Evolutionary conservation across 2,888 invertebrate genomes (phyloP), one percentile per base, ranked within the genome.

Genomic region (Cheiracanthium punctorium): DNA sequence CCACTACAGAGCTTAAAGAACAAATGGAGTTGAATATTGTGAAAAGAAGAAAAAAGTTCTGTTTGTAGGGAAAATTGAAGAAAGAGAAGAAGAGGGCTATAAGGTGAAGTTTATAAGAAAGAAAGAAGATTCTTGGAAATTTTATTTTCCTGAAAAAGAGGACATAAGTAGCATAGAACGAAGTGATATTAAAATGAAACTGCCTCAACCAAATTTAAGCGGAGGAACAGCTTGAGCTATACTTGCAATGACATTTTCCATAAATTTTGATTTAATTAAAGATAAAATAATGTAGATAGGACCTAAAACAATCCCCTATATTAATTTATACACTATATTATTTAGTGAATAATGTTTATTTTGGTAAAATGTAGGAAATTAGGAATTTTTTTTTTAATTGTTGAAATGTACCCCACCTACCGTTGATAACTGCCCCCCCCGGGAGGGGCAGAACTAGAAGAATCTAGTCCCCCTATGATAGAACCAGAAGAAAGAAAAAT

Each of bases 171-270:
- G 58, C 20, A 58, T 58, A 58, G 58, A 58, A 58, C 65, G 1
- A 1, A 65, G 65, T 65, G 65, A 65, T 30, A 28, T 65, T 30
- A 29, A 65, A 65, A 65, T 65, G 28, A 65, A 65, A 65, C 65
- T 65, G 65, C 65, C 65, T 65, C 65, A 65, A 29, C 65, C 58
- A 58, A 14, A 58, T 58, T 58, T 58, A 58, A 58, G 58, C 28
- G 58, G 58, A n/a, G 58, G 58, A 58, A 58, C 58, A 7, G 20
- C 58, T 7, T 20, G 58, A 58, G 58, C 58, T 58, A 4, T 58
- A 58, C n/a, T 58, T 58, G 37, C 28, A 24, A 58, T 58, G 58
- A 58, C 58, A 58, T 58, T 58, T 58, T 58, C 58, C n/a, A n/a
- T 58, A 5, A 58, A 58, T n/a, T 58, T 58, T n/a, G 4, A 58